A percentile compares a stretch with the other conserved stretches of the same genome.
phyloP scores from a whole-genome alignment of 1,140 invertebrate genomes.

The Halictus rubicundus region DNA sequence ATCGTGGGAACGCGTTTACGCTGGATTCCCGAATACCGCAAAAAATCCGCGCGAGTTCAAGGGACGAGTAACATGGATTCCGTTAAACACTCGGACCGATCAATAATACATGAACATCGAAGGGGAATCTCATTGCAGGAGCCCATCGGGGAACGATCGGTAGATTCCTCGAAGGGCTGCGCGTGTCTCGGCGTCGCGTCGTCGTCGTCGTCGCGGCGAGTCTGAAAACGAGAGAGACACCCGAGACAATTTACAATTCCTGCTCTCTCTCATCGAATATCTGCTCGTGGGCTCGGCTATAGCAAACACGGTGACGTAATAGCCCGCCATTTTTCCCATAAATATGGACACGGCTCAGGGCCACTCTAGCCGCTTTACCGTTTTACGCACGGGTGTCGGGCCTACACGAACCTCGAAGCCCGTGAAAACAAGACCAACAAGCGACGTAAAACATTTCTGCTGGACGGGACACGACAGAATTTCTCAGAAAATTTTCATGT shows the following conservation, averaged over 20 bases:
- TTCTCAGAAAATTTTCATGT: no score
- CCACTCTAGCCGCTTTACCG: no score
- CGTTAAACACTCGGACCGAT: conserved; percentile 9
- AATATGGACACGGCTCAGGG: no score
- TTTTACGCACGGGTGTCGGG: no score
- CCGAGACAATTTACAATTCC: background rate
- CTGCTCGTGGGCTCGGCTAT: no score
- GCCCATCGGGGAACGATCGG: background rate
- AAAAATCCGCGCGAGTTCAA: conserved; percentile 3
- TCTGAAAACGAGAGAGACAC: conserved; percentile 24
- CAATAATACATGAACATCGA: conserved; percentile 42
- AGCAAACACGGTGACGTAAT: no score
- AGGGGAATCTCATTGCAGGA: conserved; percentile 8
- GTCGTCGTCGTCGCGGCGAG: no score
- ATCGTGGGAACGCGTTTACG: conserved; percentile 35
- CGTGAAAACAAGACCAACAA: no score
- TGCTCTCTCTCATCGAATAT: background rate
- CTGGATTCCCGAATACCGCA: background rate
- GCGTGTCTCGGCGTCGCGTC: conserved; percentile 16
- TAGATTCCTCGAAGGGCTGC: conserved; percentile 4
- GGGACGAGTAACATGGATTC: background rate
- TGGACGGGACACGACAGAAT: no score
- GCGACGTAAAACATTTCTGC: no score
- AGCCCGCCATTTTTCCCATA: no score
- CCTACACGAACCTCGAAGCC: no score